These are phyloP conservation scores for Antedon bifida DNA, from an alignment of 35 echinoderm and acorn worm species.

Conservation along the genomic window DNA sequence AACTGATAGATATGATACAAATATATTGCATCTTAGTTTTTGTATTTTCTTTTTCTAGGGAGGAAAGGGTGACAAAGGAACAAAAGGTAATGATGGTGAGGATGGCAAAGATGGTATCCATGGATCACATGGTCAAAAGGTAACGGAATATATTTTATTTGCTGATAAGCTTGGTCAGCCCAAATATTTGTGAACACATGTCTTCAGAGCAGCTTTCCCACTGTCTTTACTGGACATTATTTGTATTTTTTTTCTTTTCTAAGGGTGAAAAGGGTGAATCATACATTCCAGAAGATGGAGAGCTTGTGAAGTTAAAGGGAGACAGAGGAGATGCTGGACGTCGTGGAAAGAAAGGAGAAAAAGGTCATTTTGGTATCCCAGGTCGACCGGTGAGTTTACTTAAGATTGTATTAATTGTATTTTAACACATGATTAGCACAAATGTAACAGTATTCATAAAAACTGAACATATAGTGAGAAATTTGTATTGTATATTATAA, in stretches of 20 bases:
- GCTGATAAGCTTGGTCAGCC: neutral
- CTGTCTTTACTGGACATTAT: too few relatives aligned
- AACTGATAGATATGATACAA: too few relatives aligned
- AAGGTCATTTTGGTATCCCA: constrained; percentile 69
- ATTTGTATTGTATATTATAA: neutral
- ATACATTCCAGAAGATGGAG: constrained; percentile 15
- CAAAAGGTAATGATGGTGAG: neutral
- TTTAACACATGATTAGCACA: neutral
- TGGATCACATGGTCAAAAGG: constrained; percentile 11
- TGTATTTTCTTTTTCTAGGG: too few relatives aligned
- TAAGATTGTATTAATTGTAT: neutral
- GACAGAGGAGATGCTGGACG: constrained; percentile 16
- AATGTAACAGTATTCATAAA: neutral
- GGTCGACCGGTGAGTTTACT: constrained; percentile 49
- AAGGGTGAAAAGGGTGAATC: constrained; percentile 49
- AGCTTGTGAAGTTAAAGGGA: constrained; percentile 30
- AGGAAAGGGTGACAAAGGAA: constrained; percentile 2
- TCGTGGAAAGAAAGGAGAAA: constrained; percentile 26
- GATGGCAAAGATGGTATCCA: constrained; percentile 10
- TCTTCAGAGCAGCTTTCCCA: neutral
- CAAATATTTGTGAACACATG: too few relatives aligned
- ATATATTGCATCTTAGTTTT: too few relatives aligned
- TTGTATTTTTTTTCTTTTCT: neutral
- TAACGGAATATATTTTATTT: neutral
- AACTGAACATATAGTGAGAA: neutral